A percentile compares a stretch with the other conserved stretches of the same genome.
Conservation (phyloP, 2,113 vertebrate species). For the Cheirogaleus medius region DNA sequence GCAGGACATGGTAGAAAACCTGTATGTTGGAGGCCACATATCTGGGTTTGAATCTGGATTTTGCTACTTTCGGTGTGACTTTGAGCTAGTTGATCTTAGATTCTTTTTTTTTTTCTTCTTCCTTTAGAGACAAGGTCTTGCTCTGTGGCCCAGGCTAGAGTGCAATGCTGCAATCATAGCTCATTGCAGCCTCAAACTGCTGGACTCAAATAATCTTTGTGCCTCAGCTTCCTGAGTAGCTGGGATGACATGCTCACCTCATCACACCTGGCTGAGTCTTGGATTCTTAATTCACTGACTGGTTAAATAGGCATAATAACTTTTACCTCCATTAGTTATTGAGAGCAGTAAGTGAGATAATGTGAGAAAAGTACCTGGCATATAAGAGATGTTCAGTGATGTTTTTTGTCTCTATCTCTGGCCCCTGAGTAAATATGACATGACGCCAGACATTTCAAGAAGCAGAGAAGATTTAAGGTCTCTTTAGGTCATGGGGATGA, state of each 20-base stretch:
- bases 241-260: no score
- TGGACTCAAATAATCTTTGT: no score
- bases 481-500: neutral
- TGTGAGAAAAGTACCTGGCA: neutral
- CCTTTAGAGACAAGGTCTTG: no score
- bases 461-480: neutral
- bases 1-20: neutral
- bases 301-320: neutral
- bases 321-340: neutral
- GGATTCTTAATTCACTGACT: neutral
- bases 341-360: neutral
- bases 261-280: neutral
- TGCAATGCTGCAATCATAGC: neutral
- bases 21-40: neutral
- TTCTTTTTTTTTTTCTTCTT: neutral
- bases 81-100: neutral
- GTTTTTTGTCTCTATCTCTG: neutral
- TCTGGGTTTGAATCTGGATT: conserved; percentile 29
- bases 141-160: no score
- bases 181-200: no score
- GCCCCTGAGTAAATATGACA: neutral
- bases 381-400: neutral
- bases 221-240: no score
- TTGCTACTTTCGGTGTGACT: neutral
- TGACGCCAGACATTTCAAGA: neutral